Base-by-base conservation (phyloP, 2,888 invertebrate genomes). In the Pogonocherus hispidulus region DNA sequence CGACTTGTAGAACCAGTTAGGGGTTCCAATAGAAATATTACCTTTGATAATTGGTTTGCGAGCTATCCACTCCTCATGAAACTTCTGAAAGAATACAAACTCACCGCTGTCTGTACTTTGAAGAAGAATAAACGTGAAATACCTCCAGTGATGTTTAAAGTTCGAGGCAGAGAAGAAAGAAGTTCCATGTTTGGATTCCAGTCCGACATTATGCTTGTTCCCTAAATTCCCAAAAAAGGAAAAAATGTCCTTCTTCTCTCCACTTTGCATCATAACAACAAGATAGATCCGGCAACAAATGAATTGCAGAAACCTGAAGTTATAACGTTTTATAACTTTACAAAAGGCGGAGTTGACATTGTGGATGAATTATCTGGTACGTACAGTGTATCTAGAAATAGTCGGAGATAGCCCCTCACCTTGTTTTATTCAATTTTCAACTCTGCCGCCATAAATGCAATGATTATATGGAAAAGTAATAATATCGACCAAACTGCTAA, bases 401-500 rank as follows among this genome's bases (percentile, higher is more conserved):
- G 18, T 49, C 51, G 51, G 51, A 49, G 18, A 49, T 49, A 16
- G 51, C 51, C 51, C 51, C 19, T 49, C 51, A 49, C 5, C 51
- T 22, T 49, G 51, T 49, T 49, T 49, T 49, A 20, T 22, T 49
- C 51, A 23, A 6, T 23, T 23, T 6, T 23, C 23, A 49, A 49
- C 19, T 49, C 19, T 49, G 51, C 51, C 3, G 51, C 51, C 51
- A 20, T 49, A 60, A 37, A 51, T 66, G 44, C 66, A 64, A 44
- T 49, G 51, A 51, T 62, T 66, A 41, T 60, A 60, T 51, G 66
- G 63, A 23, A 62, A 66, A 62, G 47, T 66, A 16, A 64, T 66
- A 55, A 55, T 55, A 35, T 27, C 55, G 35, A 35, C 55, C 55
- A 55, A 55, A 55, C 35, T 55, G 55, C 32, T 23, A 55, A 55